Evolutionary conservation across 37 sponge, comb jelly and placozoan genomes (phyloP).

Genomic region (Axinella damicornis): DNA sequence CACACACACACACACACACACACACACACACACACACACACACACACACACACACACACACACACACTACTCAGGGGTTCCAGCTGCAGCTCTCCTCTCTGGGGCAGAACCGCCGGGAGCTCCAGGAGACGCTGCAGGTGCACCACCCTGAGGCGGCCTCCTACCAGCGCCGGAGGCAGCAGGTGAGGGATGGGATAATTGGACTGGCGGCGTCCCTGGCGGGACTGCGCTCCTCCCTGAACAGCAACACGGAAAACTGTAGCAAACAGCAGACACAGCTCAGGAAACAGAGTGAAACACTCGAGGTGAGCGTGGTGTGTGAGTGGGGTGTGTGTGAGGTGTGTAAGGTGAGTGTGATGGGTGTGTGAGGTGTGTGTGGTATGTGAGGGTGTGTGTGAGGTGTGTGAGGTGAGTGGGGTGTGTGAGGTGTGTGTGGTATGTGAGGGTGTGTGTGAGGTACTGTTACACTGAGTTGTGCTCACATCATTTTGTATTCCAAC

Average conservation of each 20-base stretch:
- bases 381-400: too few relatives aligned
- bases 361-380: too few relatives aligned
- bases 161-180: conserved; percentile 29
- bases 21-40: conserved; percentile 4
- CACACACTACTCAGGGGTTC: conserved; percentile 21
- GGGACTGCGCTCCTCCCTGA: conserved; percentile 33
- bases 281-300: not conserved
- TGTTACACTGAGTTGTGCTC: too few relatives aligned
- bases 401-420: too few relatives aligned
- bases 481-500: too few relatives aligned
- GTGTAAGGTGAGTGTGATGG: too few relatives aligned
- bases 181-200: conserved; percentile 21
- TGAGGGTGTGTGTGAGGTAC: too few relatives aligned
- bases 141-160: conserved; percentile 18
- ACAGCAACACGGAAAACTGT: conserved; percentile 1
- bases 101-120: conserved; percentile 21
- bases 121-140: conserved; percentile 28
- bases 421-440: too few relatives aligned
- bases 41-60: conserved; percentile 22
- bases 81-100: conserved; percentile 36
- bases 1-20: not conserved
- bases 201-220: conserved; percentile 45
- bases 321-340: too few relatives aligned
- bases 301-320: conserved; percentile 13
- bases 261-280: not conserved